A percentile compares a stretch with the other conserved stretches of the same genome.
Conservation (phyloP, 2,113 vertebrate species). For the Lophura nycthemera region DNA sequence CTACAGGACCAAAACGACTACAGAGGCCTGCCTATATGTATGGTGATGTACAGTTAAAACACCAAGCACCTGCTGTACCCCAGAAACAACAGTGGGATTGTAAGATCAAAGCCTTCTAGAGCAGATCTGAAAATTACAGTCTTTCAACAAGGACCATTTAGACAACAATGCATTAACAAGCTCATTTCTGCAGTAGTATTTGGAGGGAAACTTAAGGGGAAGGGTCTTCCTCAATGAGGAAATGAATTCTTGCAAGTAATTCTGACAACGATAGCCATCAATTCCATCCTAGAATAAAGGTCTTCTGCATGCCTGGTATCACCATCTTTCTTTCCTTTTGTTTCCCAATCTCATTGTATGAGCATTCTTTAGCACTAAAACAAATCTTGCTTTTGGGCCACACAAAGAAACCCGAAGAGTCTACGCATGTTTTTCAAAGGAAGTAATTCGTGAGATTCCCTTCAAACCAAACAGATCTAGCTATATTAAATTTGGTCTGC, state of each 20-base stretch:
- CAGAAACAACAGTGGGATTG: neutral
- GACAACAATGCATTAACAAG: constrained; percentile 31
- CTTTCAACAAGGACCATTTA: neutral
- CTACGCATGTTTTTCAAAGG: neutral
- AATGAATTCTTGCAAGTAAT: neutral
- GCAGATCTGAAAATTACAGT: neutral
- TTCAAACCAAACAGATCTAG: neutral
- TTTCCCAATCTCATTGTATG: neutral
- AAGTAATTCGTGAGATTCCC: neutral
- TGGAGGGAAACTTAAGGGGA: neutral
- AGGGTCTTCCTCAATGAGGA: neutral
- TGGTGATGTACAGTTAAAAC: neutral
- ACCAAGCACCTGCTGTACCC: neutral
- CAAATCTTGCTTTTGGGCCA: neutral
- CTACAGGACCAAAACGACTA: neutral
- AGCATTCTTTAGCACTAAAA: neutral
- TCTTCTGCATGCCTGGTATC: neutral
- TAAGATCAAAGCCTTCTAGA: neutral
- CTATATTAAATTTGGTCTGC: neutral
- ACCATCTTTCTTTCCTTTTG: neutral
- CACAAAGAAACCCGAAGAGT: neutral
- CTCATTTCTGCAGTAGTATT: neutral
- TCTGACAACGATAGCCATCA: neutral
- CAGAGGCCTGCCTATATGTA: neutral
- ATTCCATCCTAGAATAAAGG: neutral